Evolutionary conservation across 1,140 invertebrate species (phyloP), one percentile per base, ranked within the genome.

Genomic region (Limonius californicus): DNA sequence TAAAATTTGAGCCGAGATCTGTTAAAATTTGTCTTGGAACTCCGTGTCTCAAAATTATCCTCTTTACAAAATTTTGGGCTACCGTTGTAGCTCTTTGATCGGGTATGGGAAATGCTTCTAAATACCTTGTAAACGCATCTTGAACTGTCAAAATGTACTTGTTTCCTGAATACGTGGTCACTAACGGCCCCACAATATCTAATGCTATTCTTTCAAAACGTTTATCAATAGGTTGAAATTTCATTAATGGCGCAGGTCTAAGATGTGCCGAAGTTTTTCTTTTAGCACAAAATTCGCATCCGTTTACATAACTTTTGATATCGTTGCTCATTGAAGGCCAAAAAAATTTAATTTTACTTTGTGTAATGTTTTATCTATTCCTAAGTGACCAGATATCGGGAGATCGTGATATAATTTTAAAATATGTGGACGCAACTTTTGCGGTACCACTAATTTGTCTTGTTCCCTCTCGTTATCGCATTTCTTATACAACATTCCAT

Each of bases 181-280:
- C 58, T 6, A 73, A 55, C 1, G 69, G 66, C 12, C 70, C 64
- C 70, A 79, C 58, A 73, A 82, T 58, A 74, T 78, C 55, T 1
- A 70, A 60, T 0, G 70, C 67, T 2, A 66, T 57, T 8, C 55
- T 12, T 57, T 73, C 60, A 35, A 72, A 69, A 20, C 67, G 71
- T 11, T 32, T 6, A 47, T 8, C 19, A 3, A 27, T 7, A 16
- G 15, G 16, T 16, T 9, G 4, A 15, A 58, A 58, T 7, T 20
- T 18, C 16, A 16, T 20, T 9, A 58, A 16, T 6, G 56, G 32
- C 7, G 56, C 56, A 7, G 39, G 56, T 2, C 32, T 58, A 9
- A 30, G 35, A 12, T 43, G 18, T 7, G 9, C 1, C 12, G 66
- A 30, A 2, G 43, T 54, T 53, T 63, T 68, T 30, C 58, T 55